These are phyloP conservation scores for Phylloscopus trochilus DNA, from an alignment of 2,113 vertebrate genomes.

Conservation along the genomic window DNA sequence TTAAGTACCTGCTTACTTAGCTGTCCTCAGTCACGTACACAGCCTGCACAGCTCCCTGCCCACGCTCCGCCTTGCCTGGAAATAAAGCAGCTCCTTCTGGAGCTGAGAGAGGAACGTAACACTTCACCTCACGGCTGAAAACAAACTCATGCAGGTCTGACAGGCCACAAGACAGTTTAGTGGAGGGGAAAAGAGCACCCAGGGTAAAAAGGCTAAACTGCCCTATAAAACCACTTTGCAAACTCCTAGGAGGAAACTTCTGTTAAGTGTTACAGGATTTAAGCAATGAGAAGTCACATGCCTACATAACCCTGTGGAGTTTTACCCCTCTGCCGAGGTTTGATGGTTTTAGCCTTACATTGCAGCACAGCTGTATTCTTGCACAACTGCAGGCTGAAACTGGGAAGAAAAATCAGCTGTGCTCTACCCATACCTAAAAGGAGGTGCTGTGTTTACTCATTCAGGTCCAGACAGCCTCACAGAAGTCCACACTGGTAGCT, in stretches of 20 bases:
- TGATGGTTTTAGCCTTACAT: not conserved
- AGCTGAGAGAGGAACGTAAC: not conserved
- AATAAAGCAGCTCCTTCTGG: not conserved
- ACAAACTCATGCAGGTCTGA: not conserved
- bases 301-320: not conserved
- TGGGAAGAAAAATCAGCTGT: not conserved
- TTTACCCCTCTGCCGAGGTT: not conserved
- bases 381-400: not conserved
- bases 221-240: not conserved
- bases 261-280: not conserved
- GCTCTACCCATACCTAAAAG: not conserved
- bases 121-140: not conserved
- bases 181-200: not conserved
- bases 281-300: not conserved
- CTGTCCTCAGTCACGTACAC: conserved; percentile 42
- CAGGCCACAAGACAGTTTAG: not conserved
- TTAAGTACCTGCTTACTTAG: conserved; percentile 44
- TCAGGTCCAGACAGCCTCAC: not conserved
- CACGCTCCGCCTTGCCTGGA: not conserved
- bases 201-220: not conserved
- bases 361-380: not conserved
- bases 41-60: conserved; percentile 5
- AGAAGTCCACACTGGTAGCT: not conserved
- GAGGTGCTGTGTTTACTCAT: not conserved
- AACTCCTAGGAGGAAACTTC: not conserved